Base-by-base conservation (phyloP, 2,113 vertebrate species). In the Mustela nigripes region DNA sequence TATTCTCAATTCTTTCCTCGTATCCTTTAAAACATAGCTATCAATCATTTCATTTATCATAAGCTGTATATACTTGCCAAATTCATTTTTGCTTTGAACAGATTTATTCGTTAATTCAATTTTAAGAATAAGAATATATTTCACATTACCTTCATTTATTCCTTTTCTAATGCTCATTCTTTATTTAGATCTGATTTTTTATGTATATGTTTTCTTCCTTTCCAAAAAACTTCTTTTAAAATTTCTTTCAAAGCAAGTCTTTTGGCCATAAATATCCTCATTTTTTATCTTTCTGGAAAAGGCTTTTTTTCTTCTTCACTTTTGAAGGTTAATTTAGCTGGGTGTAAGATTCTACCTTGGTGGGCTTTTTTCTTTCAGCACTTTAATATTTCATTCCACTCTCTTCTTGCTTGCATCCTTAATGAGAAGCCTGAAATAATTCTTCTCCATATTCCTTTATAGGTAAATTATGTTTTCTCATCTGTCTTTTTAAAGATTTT, bases 41-140 rank as follows among this genome's bases (percentile, higher is more conserved):
- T 88, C 53, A 42, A 5, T 69, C 18, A 92, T 74, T 56, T 82
- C 53, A 81, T 36, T 81, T 74, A 56, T 42, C 56, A 82, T 88
- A 33, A 92, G 31, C n/a, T 67, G 9, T 74, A 63, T 62, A 56
- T 67, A 42, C 36, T 81, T 87, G 33, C 74, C 45, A 71, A 80
- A 56, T 56, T 76, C 14, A 45, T 58, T 76, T 8, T 93, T 92
- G 45, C 56, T 88, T 65, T 82, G 65, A 73, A 65, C 12, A 89
- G 82, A 89, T 45, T 88, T 50, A 53, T 24, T n/a, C 45, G 9
- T 92, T 93, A 93, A 36, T 89, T 88, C 74, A 81, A 56, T 63
- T 87, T 63, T 87, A 81, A 80, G 26, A 78, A 92, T 86, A 62
- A 95, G 73, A 95, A 81, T 73, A 5, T 31, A 81, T 81, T 92